Percentiles rank a stretch among this genome's conserved stretches.
Conservation (phyloP, 2,113 vertebrate species). For the Manacus vitellinus region DNA sequence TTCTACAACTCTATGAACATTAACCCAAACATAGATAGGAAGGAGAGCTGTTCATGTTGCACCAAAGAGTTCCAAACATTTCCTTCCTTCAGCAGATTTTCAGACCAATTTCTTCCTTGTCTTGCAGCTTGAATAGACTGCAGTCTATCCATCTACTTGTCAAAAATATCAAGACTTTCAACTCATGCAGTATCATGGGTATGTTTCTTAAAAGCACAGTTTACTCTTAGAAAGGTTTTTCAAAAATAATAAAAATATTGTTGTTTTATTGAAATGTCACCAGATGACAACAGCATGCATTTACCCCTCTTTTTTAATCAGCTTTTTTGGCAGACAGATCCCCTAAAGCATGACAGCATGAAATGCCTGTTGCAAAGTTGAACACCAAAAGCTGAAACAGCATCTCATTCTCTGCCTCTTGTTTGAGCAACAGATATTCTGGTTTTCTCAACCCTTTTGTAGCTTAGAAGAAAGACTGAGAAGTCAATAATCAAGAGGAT, state of each 20-base stretch:
- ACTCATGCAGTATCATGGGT: neutral
- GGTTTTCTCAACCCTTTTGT: neutral
- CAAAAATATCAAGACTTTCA: neutral
- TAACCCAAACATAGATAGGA: neutral
- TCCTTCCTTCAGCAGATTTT: neutral
- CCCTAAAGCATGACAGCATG: neutral
- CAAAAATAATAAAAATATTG: neutral
- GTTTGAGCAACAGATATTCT: neutral
- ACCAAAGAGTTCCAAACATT: neutral
- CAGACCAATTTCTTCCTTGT: neutral
- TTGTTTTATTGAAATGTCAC: neutral
- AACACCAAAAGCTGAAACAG: neutral
- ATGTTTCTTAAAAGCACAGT: neutral
- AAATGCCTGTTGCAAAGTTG: neutral
- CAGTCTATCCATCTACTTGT: neutral
- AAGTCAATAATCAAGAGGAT: neutral
- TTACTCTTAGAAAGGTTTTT: neutral
- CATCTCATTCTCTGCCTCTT: neutral
- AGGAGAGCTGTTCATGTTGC: neutral
- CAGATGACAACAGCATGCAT: neutral
- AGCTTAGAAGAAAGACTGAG: neutral
- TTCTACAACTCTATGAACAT: neutral
- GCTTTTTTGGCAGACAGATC: neutral
- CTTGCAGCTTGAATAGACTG: neutral
- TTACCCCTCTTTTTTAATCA: conserved; percentile 14